A percentile compares a stretch with the other conserved stretches of the same genome.
Conservation (phyloP, 2,888 invertebrate species). For the Diaphora mendica region DNA sequence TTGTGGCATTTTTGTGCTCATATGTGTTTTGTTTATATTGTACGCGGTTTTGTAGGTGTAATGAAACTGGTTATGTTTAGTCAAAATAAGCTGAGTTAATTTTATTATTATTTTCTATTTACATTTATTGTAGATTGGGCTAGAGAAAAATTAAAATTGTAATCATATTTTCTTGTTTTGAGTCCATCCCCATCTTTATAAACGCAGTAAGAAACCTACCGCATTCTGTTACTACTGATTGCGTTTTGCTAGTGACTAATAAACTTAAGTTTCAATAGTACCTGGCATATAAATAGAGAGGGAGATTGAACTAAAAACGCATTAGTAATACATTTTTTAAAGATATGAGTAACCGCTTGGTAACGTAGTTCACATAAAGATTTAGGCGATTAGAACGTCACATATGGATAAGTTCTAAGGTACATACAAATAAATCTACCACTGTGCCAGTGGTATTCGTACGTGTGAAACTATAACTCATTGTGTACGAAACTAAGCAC, state of each 20-base stretch:
- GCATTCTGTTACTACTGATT: neutral
- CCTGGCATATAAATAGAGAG: constrained; percentile 2
- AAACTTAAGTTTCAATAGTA: neutral
- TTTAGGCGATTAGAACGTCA: neutral
- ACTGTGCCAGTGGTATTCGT: constrained; percentile 15
- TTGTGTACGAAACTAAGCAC: constrained; percentile 53
- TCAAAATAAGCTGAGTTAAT: neutral
- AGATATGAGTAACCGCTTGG: neutral
- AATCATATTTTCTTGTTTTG: neutral
- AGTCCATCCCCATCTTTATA: neutral
- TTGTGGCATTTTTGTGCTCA: neutral
- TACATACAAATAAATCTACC: constrained; percentile 12
- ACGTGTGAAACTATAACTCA: constrained; percentile 73
- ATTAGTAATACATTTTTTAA: neutral
- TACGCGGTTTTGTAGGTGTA: neutral
- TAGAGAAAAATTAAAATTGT: no score
- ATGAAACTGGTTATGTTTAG: neutral
- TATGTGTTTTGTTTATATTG: neutral
- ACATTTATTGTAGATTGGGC: neutral
- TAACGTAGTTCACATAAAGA: neutral
- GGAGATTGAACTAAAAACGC: neutral
- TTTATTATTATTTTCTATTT: neutral
- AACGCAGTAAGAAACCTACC: neutral
- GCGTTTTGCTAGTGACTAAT: neutral
- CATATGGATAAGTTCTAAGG: neutral